Evolutionary conservation across 2,888 invertebrate genomes (phyloP).

Genomic region (Serripes groenlandicus): DNA sequence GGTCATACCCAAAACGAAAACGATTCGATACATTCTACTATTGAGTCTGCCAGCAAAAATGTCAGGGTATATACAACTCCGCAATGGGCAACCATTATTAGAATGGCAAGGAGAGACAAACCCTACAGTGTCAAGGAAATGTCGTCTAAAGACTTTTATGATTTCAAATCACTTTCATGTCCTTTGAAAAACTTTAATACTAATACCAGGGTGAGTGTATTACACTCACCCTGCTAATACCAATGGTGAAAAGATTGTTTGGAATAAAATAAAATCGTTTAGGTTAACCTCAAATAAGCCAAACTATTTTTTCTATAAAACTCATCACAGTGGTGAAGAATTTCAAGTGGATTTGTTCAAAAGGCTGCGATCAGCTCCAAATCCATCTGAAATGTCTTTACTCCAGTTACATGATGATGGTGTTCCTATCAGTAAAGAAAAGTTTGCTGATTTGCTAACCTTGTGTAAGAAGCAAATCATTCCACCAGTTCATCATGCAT

Average conservation of each 20-base stretch:
- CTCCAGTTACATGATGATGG: conserved; percentile 20
- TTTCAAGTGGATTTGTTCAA: conserved; percentile 3
- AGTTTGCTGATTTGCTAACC: conserved; percentile 21
- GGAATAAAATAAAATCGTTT: conserved; percentile 21
- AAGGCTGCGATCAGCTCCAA: neutral
- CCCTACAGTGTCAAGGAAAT: conserved; percentile 17
- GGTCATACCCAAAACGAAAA: conserved; percentile 32
- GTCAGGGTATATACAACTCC: conserved; percentile 16
- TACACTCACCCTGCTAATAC: no score
- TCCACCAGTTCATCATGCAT: conserved; percentile 26
- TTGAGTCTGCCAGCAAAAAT: neutral
- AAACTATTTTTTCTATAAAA: conserved; percentile 9
- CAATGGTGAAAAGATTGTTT: conserved; percentile 18
- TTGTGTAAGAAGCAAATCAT: conserved; percentile 26
- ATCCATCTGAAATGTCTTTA: neutral
- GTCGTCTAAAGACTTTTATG: conserved; percentile 11
- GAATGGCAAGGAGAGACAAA: neutral
- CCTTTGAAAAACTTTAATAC: conserved; percentile 23
- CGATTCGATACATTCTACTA: neutral
- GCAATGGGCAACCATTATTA: conserved; percentile 29
- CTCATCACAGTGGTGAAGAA: neutral
- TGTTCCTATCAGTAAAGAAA: conserved; percentile 19
- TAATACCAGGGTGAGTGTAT: no score
- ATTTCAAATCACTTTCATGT: conserved; percentile 11
- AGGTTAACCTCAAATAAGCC: neutral